A percentile compares a stretch with the other conserved stretches of the same genome.
Evolutionary conservation across 2,888 invertebrate species (phyloP).

Genomic region (Chymomyza fuscimana): DNA sequence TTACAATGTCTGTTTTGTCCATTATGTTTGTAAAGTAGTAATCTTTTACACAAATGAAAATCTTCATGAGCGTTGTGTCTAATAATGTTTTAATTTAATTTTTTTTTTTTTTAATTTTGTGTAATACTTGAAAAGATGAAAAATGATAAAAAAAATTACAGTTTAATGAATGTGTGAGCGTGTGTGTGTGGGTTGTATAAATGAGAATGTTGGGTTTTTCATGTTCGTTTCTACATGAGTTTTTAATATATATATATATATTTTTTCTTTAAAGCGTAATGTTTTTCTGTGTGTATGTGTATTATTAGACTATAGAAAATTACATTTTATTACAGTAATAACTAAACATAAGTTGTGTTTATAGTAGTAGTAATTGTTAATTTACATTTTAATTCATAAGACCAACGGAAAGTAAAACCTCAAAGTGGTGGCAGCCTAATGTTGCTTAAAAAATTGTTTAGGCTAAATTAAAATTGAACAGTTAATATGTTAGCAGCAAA

Average conservation of each 20-base stretch:
- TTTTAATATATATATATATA: conserved; percentile 4
- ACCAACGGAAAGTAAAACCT: conserved; percentile 31
- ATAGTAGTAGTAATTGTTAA: conserved; percentile 30
- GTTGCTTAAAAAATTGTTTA: conserved; percentile 45
- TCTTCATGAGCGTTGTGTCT: background rate
- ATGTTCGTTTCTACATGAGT: conserved; percentile 3
- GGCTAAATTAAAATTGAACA: conserved; percentile 39
- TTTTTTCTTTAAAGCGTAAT: conserved; percentile 61
- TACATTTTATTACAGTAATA: conserved; percentile 35
- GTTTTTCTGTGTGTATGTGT: conserved; percentile 55
- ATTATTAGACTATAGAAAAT: conserved; percentile 44
- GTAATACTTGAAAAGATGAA: conserved; percentile 68
- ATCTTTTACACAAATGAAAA: background rate
- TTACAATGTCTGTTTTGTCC: conserved; percentile 23
- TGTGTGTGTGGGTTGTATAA: conserved; percentile 32
- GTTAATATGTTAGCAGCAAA: conserved; percentile 14
- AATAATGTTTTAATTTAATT: background rate
- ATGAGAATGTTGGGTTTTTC: conserved; percentile 37
- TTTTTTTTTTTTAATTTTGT: conserved; percentile 38
- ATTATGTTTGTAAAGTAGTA: conserved; percentile 34
- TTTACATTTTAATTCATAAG: conserved; percentile 33
- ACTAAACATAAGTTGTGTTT: conserved; percentile 21
- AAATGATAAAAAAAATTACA: conserved; percentile 59
- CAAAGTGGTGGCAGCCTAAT: conserved; percentile 40
- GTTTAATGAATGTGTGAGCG: conserved; percentile 37